phyloP scores from a whole-genome alignment of 1,140 invertebrate genomes.

The Aphidius gifuensis region DNA sequence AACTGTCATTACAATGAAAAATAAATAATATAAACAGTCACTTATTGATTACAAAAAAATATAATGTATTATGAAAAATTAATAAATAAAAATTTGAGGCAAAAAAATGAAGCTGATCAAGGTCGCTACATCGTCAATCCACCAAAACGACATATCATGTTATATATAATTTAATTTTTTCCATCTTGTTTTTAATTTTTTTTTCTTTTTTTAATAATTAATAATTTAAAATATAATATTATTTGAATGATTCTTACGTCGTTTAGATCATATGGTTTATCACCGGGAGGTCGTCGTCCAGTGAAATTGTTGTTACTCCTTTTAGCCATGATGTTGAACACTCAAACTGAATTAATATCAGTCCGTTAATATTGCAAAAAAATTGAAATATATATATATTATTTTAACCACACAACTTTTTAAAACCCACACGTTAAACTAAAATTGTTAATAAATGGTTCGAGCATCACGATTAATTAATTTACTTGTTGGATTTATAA shows the following conservation, averaged over 20 bases:
- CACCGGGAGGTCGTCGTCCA: conserved; percentile 36
- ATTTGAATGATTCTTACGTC: conserved; percentile 45
- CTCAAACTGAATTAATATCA: too few relatives aligned
- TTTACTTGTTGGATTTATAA: too few relatives aligned
- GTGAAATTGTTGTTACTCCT: conserved; percentile 37
- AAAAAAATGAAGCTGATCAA: neutral
- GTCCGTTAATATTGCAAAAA: too few relatives aligned
- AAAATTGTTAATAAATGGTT: too few relatives aligned
- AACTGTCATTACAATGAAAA: too few relatives aligned
- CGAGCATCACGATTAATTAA: too few relatives aligned
- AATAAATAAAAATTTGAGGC: neutral
- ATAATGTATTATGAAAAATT: conserved; percentile 5
- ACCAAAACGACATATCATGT: neutral
- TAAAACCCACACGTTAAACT: too few relatives aligned
- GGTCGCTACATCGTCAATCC: neutral
- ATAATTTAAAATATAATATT: neutral
- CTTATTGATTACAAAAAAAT: too few relatives aligned
- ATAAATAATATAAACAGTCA: too few relatives aligned
- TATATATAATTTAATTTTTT: neutral
- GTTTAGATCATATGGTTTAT: conserved; percentile 49
- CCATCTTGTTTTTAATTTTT: neutral
- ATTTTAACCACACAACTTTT: too few relatives aligned
- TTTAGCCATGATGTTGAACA: conserved; percentile 33
- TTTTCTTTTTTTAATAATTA: neutral
- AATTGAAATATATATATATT: too few relatives aligned